Evolutionary conservation across 2,113 vertebrate species (phyloP).

Genomic region (Neolamprologus cancellatus): DNA sequence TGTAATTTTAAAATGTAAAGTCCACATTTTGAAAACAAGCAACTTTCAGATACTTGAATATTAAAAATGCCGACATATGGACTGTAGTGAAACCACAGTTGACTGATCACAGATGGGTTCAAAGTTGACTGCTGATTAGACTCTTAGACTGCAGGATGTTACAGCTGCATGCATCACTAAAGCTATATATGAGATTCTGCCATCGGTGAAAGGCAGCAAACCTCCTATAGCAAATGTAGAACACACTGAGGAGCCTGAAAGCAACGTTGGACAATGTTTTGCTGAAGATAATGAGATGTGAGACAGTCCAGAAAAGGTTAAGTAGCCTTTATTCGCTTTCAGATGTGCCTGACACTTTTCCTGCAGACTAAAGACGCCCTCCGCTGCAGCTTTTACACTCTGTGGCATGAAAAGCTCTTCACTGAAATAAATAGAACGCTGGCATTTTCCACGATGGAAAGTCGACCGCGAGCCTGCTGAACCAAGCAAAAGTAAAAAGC

Average conservation of each 20-base stretch:
- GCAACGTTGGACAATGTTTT: neutral
- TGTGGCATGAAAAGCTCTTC: neutral
- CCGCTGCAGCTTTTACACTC: neutral
- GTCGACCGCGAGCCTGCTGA: neutral
- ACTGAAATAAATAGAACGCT: neutral
- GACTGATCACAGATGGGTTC: neutral
- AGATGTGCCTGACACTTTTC: neutral
- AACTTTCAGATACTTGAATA: neutral
- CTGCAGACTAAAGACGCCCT: neutral
- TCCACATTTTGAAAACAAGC: neutral
- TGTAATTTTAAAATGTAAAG: neutral
- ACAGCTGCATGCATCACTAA: neutral
- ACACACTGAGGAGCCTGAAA: neutral
- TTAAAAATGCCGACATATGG: neutral
- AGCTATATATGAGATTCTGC: neutral
- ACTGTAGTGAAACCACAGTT: neutral
- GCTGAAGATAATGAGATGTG: neutral
- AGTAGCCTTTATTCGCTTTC: neutral
- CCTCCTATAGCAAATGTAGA: neutral
- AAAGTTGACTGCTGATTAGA: neutral
- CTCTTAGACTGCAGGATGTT: neutral
- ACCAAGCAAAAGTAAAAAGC: neutral
- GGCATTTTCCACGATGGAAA: neutral
- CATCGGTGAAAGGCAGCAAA: neutral
- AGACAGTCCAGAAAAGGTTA: constrained; percentile 9